phyloP scores from a whole-genome alignment of 2,797 vertebrate genomes.

The Oreochromis grahami region DNA sequence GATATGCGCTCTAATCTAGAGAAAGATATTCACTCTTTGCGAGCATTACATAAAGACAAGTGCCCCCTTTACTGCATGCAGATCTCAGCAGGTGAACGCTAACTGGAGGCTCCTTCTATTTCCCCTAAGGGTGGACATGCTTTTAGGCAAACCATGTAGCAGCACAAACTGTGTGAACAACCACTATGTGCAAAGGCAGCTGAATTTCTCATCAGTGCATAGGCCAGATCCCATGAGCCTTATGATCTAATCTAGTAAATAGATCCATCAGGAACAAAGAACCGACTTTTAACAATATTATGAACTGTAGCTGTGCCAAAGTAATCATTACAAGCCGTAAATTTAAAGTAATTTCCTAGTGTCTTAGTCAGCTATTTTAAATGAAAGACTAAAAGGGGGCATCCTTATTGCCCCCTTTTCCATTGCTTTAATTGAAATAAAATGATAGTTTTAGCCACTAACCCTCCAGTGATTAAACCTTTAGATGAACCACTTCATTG shows the following conservation, averaged over 20 bases:
- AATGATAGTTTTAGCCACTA: conserved; percentile 6
- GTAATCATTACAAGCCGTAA: conserved; percentile 12
- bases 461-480: neutral
- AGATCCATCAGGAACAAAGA: conserved; percentile 22
- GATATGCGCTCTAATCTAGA: neutral
- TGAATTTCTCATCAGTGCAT: neutral
- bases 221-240: neutral
- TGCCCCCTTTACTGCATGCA: neutral
- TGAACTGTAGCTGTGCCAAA: conserved; percentile 34
- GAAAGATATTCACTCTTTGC: neutral
- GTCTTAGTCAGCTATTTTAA: conserved; percentile 40
- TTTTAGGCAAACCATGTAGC: neutral
- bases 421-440: conserved; percentile 18
- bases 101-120: neutral
- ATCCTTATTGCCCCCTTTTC: neutral
- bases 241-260: conserved; percentile 29
- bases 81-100: neutral
- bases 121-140: neutral
- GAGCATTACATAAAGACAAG: neutral
- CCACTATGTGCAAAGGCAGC: neutral
- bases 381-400: conserved; percentile 18
- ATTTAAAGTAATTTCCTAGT: neutral
- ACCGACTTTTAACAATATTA: conserved; percentile 47
- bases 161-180: neutral
- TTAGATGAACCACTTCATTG: neutral